Evolutionary conservation across 92 coral and sea anemone species (phyloP).

Genomic region (Isaurus tuberculatus): DNA sequence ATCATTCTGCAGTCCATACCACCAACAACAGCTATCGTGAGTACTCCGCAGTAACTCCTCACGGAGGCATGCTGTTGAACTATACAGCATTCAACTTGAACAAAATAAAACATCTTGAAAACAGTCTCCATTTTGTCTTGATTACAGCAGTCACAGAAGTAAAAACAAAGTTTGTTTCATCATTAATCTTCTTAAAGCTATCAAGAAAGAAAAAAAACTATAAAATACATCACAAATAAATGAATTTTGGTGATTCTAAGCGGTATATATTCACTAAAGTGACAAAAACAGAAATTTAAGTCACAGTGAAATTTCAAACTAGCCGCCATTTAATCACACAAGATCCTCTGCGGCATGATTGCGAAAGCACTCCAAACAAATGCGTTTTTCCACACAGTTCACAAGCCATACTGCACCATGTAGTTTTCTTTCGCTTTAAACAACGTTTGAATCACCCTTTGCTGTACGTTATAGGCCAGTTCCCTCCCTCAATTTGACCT

Average conservation of each 20-base stretch:
- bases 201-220: not conserved
- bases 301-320: constrained; percentile 16
- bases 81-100: not conserved
- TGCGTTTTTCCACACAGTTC: constrained; percentile 46
- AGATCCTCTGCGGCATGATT: constrained; percentile 55
- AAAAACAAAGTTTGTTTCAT: constrained; percentile 20
- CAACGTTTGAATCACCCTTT: constrained; percentile 43
- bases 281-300: not conserved
- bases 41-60: too few relatives aligned
- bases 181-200: not conserved
- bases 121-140: constrained; percentile 8
- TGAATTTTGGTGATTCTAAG: constrained; percentile 15
- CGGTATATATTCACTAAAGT: constrained; percentile 1
- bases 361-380: constrained; percentile 50
- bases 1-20: constrained; percentile 68
- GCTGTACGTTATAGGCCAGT: constrained; percentile 51
- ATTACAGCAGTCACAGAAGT: constrained; percentile 14
- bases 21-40: constrained; percentile 50
- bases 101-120: constrained; percentile 20
- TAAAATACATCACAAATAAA: constrained; percentile 5
- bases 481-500: constrained; percentile 50
- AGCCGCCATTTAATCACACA: constrained; percentile 12
- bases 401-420: constrained; percentile 59
- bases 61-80: not conserved
- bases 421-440: constrained; percentile 44